Evolutionary conservation across 2,113 vertebrate genomes (phyloP), one percentile per base, ranked within the genome.

Genomic region (Chaetops frenatus): DNA sequence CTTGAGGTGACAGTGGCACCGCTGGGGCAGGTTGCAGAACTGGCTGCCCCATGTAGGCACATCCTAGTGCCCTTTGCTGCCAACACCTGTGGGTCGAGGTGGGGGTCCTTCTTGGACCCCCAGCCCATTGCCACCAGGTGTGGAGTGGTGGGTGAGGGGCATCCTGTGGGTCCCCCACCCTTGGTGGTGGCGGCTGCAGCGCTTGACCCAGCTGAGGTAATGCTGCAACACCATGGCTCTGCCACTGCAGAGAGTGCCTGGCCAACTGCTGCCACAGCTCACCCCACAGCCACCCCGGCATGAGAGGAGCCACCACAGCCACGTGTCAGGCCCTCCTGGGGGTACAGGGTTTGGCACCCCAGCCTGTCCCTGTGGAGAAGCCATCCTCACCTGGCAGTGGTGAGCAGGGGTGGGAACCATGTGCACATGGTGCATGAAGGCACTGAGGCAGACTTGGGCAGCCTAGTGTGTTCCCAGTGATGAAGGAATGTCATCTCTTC

Each of bases 161-260:
- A 6, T 44, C 15, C 53, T 0, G 0, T 1, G 8, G 40, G 19
- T 70, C 10, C 13, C 21, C 22, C 0, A 0, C 54, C 35, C 45
- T 53, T 22, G 14, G 47, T 0, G 0, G 21, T 6, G 4, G 7
- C 4, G 7, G 36, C 47, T 65, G 54, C 47, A 58, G 74, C 0
- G 0, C 38, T 57, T 1, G 1, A 24, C 28, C 23, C 0, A 0
- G 56, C 56, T 10, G 3, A 71, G 56, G 38, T 28, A 35, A 42
- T 10, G 71, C 0, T 1, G 66, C 42, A 91, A 51, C 62, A 48
- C 0, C 2, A 80, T 17, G 56, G n/a, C 0, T 1, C 86, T 90
- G 70, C 56, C 53, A 50, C 15, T 3, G 2, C 50, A 47, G 72
- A 66, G 62, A 48, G 40, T 29, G 1, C 54, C 58, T 27, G 14